Conservation (phyloP, 2,797 vertebrate species). For the Galaxias olidus region DNA sequence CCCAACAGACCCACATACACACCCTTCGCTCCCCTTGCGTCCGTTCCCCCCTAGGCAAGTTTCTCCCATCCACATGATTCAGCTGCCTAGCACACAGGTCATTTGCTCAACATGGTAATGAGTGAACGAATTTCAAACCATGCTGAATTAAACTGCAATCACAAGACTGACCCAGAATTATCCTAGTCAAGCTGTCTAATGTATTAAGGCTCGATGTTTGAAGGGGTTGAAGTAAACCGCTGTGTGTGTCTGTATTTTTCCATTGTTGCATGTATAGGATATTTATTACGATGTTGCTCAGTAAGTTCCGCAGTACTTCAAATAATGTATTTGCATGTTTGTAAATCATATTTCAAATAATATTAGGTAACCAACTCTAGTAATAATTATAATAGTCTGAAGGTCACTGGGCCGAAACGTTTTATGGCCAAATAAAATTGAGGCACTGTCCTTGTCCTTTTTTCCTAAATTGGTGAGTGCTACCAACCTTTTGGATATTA, state of each 20-base stretch:
- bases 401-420: no score
- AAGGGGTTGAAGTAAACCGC: conserved; percentile 48
- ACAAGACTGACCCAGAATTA: conserved; percentile 50
- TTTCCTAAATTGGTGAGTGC: no score
- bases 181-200: conserved; percentile 67
- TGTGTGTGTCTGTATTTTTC: conserved; percentile 21
- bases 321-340: no score
- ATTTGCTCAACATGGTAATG: conserved; percentile 60
- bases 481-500: no score
- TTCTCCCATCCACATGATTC: conserved; percentile 51
- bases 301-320: no score
- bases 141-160: conserved; percentile 56
- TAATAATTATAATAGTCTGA: no score
- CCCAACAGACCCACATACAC: conserved; percentile 14
- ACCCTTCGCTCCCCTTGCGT: conserved; percentile 5
- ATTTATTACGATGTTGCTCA: no score
- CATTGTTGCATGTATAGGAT: no score
- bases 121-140: conserved; percentile 60
- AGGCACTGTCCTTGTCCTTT: no score
- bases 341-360: no score
- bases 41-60: conserved; percentile 21
- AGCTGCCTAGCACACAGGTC: conserved; percentile 53
- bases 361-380: no score
- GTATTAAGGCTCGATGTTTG: conserved; percentile 67
- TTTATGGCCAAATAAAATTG: no score